Conservation (phyloP, 2,113 vertebrate genomes). For the Capreolus pygargus region DNA sequence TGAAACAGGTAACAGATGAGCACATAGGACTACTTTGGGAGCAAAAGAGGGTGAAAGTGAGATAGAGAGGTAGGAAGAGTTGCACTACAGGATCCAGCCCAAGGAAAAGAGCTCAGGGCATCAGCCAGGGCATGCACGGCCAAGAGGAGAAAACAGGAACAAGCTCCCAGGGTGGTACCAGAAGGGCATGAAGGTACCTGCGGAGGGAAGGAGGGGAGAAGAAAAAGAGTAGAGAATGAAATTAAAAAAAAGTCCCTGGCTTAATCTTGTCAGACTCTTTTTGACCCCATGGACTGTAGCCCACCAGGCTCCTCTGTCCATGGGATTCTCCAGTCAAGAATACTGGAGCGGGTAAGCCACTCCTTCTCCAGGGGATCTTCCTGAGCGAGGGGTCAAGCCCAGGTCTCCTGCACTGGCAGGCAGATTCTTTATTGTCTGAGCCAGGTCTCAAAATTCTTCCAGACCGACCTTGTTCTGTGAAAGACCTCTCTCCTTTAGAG, state of each 20-base stretch:
- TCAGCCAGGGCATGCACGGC: not conserved
- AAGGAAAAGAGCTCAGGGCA: not conserved
- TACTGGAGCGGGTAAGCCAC: not conserved
- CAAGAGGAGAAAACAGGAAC: not conserved
- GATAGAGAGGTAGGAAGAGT: not conserved
- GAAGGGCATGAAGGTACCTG: accelerated
- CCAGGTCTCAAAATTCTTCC: not conserved
- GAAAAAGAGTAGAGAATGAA: not conserved
- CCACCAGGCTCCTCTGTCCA: not conserved
- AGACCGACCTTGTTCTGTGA: not conserved
- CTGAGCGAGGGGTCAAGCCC: not conserved
- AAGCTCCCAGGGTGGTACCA: not conserved
- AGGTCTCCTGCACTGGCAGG: not conserved
- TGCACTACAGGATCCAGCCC: not conserved
- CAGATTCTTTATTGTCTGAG: not conserved
- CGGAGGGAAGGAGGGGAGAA: not conserved
- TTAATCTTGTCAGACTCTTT: not conserved
- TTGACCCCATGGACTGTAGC: not conserved
- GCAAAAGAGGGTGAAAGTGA: not conserved
- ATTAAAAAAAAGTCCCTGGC: not conserved
- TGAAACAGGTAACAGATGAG: not conserved
- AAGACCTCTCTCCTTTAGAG: not conserved
- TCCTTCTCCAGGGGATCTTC: not conserved
- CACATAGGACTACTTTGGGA: not conserved
- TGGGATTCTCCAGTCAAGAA: not conserved